phyloP scores from a whole-genome alignment of 2,797 vertebrate genomes.

The Sebastiscus albofasciatus region DNA sequence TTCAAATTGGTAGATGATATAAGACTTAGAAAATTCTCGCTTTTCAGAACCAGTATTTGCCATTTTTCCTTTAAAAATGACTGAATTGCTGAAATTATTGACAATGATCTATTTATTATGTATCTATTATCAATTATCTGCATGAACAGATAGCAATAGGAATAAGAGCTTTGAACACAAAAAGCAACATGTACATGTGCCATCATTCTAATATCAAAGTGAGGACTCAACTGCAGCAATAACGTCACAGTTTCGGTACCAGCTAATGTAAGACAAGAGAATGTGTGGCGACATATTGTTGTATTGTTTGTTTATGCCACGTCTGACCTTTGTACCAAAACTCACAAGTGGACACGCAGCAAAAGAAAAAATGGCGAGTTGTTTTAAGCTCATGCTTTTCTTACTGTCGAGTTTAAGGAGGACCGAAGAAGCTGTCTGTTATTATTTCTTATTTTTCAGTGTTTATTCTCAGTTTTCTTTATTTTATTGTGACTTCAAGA shows the following conservation, averaged over 20 bases:
- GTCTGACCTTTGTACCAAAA: constrained; percentile 51
- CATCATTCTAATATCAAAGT: background rate
- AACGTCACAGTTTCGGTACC: background rate
- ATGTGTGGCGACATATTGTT: background rate
- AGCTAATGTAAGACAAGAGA: background rate
- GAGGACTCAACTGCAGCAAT: background rate
- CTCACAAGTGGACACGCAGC: background rate
- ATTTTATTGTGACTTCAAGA: background rate
- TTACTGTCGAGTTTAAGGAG: background rate
- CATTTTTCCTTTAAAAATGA: background rate
- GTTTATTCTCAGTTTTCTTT: background rate
- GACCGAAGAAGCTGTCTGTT: background rate
- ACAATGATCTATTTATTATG: background rate
- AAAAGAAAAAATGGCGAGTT: background rate
- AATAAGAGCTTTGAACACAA: background rate
- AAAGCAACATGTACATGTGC: background rate
- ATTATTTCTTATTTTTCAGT: background rate
- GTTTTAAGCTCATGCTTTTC: background rate
- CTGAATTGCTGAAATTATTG: background rate
- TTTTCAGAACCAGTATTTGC: background rate
- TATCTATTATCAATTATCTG: background rate
- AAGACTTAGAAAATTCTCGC: background rate
- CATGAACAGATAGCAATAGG: background rate
- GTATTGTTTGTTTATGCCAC: constrained; percentile 27
- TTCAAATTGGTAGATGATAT: background rate